Conservation (phyloP, 2,797 vertebrate genomes). For the Sebastolobus alascanus region DNA sequence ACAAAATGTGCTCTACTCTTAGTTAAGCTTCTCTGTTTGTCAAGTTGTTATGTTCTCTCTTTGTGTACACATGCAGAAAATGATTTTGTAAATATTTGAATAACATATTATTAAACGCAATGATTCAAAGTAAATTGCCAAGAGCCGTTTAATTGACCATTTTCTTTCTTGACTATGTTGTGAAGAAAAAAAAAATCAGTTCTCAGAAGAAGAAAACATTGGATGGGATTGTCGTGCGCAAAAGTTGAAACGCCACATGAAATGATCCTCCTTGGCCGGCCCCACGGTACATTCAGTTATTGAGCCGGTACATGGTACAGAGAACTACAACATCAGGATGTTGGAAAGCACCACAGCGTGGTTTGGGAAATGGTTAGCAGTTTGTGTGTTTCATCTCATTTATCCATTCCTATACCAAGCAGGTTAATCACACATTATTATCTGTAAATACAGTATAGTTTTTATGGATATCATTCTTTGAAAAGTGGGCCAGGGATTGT, state of each 20-base stretch:
- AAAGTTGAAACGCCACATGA: not conserved
- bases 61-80: constrained; percentile 35
- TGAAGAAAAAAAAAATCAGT: not conserved
- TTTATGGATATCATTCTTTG: not conserved
- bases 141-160: not conserved
- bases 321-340: not conserved
- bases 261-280: not conserved
- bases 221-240: not conserved
- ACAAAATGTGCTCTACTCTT: constrained; percentile 1
- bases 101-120: constrained; percentile 52
- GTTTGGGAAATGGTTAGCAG: not conserved
- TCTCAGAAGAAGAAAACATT: not conserved
- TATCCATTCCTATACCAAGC: not conserved
- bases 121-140: constrained; percentile 13
- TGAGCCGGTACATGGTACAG: not conserved
- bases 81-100: constrained; percentile 52
- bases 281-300: not conserved
- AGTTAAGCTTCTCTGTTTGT: not conserved
- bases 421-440: not conserved
- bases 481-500: not conserved
- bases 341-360: not conserved
- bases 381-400: not conserved
- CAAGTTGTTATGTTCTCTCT: constrained; percentile 10
- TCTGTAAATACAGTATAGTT: not conserved
- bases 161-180: not conserved